Evolutionary conservation across 2,888 invertebrate genomes (phyloP).

Genomic region (Watsonalla binaria): DNA sequence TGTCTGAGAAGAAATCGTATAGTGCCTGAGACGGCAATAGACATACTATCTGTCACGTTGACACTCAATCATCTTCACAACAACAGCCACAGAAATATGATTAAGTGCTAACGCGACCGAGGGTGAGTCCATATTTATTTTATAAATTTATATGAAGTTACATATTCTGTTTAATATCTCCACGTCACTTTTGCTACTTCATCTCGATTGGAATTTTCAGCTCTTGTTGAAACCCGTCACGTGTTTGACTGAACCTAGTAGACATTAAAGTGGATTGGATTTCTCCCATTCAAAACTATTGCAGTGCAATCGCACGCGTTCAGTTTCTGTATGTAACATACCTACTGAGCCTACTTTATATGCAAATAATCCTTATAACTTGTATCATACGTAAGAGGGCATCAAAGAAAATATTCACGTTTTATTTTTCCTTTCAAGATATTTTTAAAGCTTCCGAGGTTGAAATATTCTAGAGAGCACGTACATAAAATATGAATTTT

Average conservation of each 20-base stretch:
- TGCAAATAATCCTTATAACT: background rate
- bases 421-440: background rate
- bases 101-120: too few relatives aligned
- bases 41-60: too few relatives aligned
- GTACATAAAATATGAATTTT: background rate
- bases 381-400: background rate
- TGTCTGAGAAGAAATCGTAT: too few relatives aligned
- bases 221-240: slow-evolving; percentile 13
- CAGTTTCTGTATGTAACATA: slow-evolving; percentile 4
- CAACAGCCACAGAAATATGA: too few relatives aligned
- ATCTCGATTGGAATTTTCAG: background rate
- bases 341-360: background rate
- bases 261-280: slow-evolving; percentile 31
- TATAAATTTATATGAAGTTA: too few relatives aligned
- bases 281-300: slow-evolving; percentile 19
- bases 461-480: background rate
- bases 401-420: background rate
- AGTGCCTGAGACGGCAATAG: too few relatives aligned
- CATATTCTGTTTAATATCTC: background rate
- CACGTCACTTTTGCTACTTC: background rate
- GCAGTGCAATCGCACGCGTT: slow-evolving; percentile 15
- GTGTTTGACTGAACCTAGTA: slow-evolving; percentile 17
- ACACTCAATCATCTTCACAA: too few relatives aligned
- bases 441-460: background rate
- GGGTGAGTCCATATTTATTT: too few relatives aligned